These are phyloP conservation scores for Drosophila bocqueti DNA, from an alignment of 1,140 invertebrate genomes.

Conservation along the genomic window DNA sequence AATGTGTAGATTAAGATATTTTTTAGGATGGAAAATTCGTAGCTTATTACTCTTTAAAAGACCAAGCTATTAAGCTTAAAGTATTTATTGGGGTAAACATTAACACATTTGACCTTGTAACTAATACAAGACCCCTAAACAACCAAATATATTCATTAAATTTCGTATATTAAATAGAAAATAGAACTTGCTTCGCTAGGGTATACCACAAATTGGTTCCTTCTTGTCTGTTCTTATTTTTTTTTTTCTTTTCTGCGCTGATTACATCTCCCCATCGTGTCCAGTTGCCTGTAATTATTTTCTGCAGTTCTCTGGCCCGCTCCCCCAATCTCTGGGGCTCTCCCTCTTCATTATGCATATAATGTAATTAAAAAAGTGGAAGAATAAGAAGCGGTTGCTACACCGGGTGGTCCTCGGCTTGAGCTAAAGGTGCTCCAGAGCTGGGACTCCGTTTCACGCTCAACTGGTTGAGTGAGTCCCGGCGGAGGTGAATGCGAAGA, in stretches of 20 bases:
- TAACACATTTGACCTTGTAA: neutral
- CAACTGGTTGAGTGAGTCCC: slow-evolving; percentile 39
- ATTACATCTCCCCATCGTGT: slow-evolving; percentile 67
- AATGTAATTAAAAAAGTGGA: slow-evolving; percentile 75
- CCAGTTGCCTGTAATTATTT: slow-evolving; percentile 74
- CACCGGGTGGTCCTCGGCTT: slow-evolving; percentile 43
- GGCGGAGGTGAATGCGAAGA: slow-evolving; percentile 1
- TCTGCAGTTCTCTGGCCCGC: slow-evolving; percentile 42
- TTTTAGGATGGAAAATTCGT: too few relatives aligned
- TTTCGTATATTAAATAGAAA: neutral
- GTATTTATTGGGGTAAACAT: neutral
- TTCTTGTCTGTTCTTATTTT: slow-evolving; percentile 8
- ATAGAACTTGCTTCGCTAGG: neutral
- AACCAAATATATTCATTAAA: neutral
- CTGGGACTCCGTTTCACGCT: slow-evolving; percentile 30
- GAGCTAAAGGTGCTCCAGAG: slow-evolving; percentile 22
- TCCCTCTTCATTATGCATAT: slow-evolving; percentile 72
- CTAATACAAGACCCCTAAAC: neutral
- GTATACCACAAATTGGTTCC: slow-evolving; percentile 13
- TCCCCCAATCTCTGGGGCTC: slow-evolving; percentile 50
- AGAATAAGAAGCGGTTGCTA: slow-evolving; percentile 34
- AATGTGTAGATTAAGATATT: too few relatives aligned
- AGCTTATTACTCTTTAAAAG: too few relatives aligned
- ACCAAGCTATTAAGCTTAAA: neutral
- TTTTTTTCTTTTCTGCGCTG: slow-evolving; percentile 47